Evolutionary conservation across 2,797 vertebrate species (phyloP), one percentile per base, ranked within the genome.

Genomic region (Parauchenoglanis punctatus): DNA sequence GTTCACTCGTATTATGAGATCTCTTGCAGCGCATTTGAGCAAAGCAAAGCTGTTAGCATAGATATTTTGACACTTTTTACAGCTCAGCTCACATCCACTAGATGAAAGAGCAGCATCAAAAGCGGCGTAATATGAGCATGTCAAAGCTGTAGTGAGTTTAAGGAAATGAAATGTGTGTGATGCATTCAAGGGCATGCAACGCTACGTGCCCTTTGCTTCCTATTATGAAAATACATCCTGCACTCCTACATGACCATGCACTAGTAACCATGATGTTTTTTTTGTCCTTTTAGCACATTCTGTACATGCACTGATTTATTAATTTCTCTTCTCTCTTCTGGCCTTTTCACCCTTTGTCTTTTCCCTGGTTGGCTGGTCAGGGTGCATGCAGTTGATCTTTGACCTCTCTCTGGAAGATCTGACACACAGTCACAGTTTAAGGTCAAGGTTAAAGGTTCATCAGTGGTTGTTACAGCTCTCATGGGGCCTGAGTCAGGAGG

Each of bases 241-340:
- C 28, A 35, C 7, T 31, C 49, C n/a, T 31, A 54, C 35, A 58
- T 35, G 54, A 80, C 76, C 76, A 3, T 13, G 35, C 15, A 61
- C 58, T 61, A 44, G 20, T 44, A 35, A 25, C 35, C 23, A 44
- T 25, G 20, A 61, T 78, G 17, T 0, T 81, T 28, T 49, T 63
- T 80, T 59, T 35, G 25, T 20, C 3, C 58, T 78, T 63, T 72
- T 81, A 83, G 7, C 40, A 61, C 67, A 58, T 81, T 72, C 52
- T 87, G 52, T 76, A 67, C 25, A n/a, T 87, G 75, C 87, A 86
- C 85, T 78, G 87, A 84, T 93, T 86, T 31, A 85, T 18, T 44
- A 78, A 17, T 75, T 67, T 25, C 59, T 70, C 63, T 72, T 80
- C 52, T 59, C 15, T 82, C 25, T 63, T 59, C 84, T 68, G 58